Evolutionary conservation across 1,140 invertebrate species (phyloP).

Genomic region (Aphaenogaster rudis): DNA sequence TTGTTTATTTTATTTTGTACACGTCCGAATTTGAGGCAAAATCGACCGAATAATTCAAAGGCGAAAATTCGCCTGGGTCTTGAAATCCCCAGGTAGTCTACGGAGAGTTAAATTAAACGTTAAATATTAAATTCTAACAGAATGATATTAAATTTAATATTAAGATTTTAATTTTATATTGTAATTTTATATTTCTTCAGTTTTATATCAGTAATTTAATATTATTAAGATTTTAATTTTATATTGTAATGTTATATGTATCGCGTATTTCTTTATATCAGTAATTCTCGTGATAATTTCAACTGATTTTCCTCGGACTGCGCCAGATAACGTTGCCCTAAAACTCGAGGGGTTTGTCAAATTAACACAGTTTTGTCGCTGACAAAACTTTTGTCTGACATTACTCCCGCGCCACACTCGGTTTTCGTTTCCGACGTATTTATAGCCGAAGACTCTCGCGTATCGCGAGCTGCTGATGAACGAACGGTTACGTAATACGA

Average conservation of each 20-base stretch:
- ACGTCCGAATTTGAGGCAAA: too few species aligned
- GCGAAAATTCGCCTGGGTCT: too few species aligned
- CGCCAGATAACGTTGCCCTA: neutral
- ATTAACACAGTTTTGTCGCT: neutral
- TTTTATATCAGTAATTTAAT: neutral
- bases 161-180: neutral
- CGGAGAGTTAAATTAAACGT: neutral
- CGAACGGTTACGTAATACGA: constrained; percentile 2
- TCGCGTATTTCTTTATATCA: too few species aligned
- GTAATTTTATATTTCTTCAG: too few species aligned
- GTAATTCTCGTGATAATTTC: neutral
- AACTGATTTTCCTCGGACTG: neutral
- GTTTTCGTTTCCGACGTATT: neutral
- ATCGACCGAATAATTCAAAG: too few species aligned
- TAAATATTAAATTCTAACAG: neutral
- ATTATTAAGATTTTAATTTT: neutral
- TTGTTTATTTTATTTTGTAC: too few species aligned
- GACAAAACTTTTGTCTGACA: neutral
- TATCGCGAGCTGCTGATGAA: neutral
- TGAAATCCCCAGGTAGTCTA: too few species aligned
- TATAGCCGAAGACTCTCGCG: neutral
- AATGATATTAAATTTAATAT: neutral
- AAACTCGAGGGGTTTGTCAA: neutral
- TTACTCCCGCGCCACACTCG: neutral
- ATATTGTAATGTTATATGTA: too few species aligned